These are phyloP conservation scores for Drosophila demipolita DNA, from an alignment of 2,888 invertebrate species.

Conservation along the genomic window DNA sequence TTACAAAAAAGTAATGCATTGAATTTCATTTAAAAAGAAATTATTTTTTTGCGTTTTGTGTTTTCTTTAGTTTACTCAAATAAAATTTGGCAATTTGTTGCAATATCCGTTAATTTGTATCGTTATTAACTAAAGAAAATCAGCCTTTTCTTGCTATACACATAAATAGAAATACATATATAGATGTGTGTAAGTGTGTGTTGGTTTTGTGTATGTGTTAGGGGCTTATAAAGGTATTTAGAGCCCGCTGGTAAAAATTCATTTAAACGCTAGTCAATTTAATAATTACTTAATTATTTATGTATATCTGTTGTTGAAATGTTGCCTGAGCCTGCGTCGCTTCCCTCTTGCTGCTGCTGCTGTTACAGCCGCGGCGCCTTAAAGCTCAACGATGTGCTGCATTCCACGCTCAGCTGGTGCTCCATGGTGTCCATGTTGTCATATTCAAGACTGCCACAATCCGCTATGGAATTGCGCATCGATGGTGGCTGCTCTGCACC, in stretches of 20 bases:
- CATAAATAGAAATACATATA: constrained; percentile 65
- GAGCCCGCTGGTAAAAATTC: constrained; percentile 8
- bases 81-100: constrained; percentile 82
- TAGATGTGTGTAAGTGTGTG: constrained; percentile 24
- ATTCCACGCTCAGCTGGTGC: constrained; percentile 65
- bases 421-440: constrained; percentile 68
- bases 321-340: constrained; percentile 51
- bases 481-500: constrained; percentile 75
- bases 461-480: constrained; percentile 81
- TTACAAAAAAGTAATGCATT: constrained; percentile 46
- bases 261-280: constrained; percentile 32
- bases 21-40: constrained; percentile 25
- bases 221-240: constrained; percentile 2
- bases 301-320: constrained; percentile 36
- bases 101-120: constrained; percentile 60
- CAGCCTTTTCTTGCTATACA: constrained; percentile 82
- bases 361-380: constrained; percentile 77
- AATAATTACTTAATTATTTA: constrained; percentile 25
- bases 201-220: constrained; percentile 20
- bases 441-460: constrained; percentile 65
- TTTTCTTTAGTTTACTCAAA: constrained; percentile 38
- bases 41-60: constrained; percentile 28
- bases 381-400: constrained; percentile 68
- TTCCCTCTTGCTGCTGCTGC: constrained; percentile 30
- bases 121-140: constrained; percentile 78